Conservation (phyloP, 2,797 vertebrate species). For the Enteromius radiatus region DNA sequence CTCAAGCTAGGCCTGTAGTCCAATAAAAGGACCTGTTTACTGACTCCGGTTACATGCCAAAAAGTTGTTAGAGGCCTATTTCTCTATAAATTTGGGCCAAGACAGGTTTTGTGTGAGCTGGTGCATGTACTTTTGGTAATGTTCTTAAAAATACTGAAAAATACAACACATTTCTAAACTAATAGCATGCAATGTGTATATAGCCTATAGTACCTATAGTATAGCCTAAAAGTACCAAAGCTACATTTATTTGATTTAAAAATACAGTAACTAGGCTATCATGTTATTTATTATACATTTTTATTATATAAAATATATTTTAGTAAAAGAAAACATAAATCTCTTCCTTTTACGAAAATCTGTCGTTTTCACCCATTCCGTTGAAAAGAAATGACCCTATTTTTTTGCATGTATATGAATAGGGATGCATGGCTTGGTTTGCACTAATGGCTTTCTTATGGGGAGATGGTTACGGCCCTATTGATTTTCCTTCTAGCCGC, state of each 20-base stretch:
- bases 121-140: neutral
- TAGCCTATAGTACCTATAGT: no score
- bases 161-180: neutral
- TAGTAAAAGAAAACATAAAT: neutral
- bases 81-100: conserved; percentile 16
- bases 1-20: neutral
- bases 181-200: neutral
- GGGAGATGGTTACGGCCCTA: conserved; percentile 67
- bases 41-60: conserved; percentile 26
- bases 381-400: neutral
- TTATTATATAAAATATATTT: neutral
- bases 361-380: conserved; percentile 1
- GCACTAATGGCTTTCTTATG: conserved; percentile 70
- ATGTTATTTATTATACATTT: neutral
- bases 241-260: neutral
- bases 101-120: conserved; percentile 6
- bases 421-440: conserved; percentile 53
- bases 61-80: neutral
- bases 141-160: neutral
- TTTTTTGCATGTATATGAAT: conserved; percentile 17
- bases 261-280: neutral
- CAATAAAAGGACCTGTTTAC: conserved; percentile 34
- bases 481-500: conserved; percentile 68
- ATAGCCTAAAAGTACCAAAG: no score
- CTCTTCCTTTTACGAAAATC: neutral